Conservation (phyloP, 2,113 vertebrate genomes). For the Datnioides undecimradiatus region DNA sequence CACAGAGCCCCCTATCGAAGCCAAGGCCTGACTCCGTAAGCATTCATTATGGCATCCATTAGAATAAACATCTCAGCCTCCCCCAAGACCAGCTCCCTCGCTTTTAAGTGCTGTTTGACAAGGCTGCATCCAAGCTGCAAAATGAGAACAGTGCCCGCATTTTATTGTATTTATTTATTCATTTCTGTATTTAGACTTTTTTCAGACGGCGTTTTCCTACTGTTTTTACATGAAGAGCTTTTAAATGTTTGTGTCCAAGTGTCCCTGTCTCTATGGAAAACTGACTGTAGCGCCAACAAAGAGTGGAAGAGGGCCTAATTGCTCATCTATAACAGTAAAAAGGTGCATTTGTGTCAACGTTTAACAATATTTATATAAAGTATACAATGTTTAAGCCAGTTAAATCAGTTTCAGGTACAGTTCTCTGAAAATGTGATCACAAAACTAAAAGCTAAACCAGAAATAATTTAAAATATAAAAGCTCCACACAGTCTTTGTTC, state of each 20-base stretch:
- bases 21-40: conserved; percentile 78
- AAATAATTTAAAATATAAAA: conserved; percentile 47
- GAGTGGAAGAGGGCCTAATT: conserved; percentile 69
- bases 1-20: conserved; percentile 80
- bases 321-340: conserved; percentile 70
- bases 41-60: conserved; percentile 87
- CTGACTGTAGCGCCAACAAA: conserved; percentile 69
- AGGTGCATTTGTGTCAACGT: conserved; percentile 58
- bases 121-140: conserved; percentile 79
- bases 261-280: conserved; percentile 66
- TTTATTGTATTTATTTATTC: conserved; percentile 85
- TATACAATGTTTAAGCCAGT: conserved; percentile 40
- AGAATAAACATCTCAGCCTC: conserved; percentile 86
- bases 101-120: conserved; percentile 83
- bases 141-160: conserved; percentile 78
- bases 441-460: conserved; percentile 13
- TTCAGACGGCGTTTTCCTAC: conserved; percentile 56
- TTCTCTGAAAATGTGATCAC: conserved; percentile 10
- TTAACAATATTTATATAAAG: conserved; percentile 58
- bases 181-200: conserved; percentile 80
- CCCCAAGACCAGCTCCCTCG: conserved; percentile 73
- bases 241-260: conserved; percentile 77
- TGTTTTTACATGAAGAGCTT: conserved; percentile 83
- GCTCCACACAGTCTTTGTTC: conserved; percentile 32
- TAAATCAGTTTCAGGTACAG: conserved; percentile 20